Percentiles rank a stretch among this genome's conserved stretches.
Conservation (phyloP, 2,888 invertebrate species). For the Argynnis bischoffii region DNA sequence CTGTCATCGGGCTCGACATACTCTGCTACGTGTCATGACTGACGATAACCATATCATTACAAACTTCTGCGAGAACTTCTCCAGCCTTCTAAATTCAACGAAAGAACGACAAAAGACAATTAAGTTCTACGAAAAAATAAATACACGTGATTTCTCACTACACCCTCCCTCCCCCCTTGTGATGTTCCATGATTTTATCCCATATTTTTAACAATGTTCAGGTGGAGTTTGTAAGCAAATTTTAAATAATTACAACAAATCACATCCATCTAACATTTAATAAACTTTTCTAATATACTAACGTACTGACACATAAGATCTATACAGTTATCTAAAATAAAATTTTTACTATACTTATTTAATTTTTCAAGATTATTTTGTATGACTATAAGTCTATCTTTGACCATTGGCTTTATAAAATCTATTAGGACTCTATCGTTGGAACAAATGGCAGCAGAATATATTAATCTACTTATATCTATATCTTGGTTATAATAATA, state of each 20-base stretch:
- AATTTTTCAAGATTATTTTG: constrained; percentile 60
- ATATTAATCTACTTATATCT: constrained; percentile 71
- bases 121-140: too few relatives aligned
- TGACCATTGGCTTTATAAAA: constrained; percentile 66
- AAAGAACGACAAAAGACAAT: too few relatives aligned
- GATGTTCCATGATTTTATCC: too few relatives aligned
- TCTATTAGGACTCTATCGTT: constrained; percentile 64
- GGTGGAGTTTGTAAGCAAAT: not conserved
- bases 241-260: not conserved
- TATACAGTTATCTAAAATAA: constrained; percentile 71
- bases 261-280: constrained; percentile 66
- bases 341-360: constrained; percentile 54
- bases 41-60: too few relatives aligned
- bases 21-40: too few relatives aligned
- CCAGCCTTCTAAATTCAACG: too few relatives aligned
- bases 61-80: too few relatives aligned
- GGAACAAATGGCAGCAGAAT: constrained; percentile 72
- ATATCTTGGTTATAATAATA: constrained; percentile 66
- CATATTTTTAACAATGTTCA: too few relatives aligned
- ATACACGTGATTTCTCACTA: too few relatives aligned
- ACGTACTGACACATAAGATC: constrained; percentile 74
- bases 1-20: too few relatives aligned
- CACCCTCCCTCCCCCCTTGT: too few relatives aligned
- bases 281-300: constrained; percentile 75
- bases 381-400: constrained; percentile 55